Evolutionary conservation across 2,797 vertebrate genomes (phyloP).

Genomic region (Euphonia xanthogaster): DNA sequence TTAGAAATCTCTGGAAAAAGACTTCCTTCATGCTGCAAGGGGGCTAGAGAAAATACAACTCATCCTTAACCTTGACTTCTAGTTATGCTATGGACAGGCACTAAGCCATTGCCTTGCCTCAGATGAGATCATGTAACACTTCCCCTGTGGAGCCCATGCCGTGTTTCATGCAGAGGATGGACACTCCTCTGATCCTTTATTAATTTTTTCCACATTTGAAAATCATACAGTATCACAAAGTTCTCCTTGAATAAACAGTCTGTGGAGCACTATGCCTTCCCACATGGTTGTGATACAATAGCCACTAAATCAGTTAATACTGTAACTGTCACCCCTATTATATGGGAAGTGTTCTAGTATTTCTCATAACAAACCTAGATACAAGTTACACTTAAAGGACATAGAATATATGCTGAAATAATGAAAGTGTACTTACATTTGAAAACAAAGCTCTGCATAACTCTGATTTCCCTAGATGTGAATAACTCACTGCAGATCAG

Average conservation of each 20-base stretch:
- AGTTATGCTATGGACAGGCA: neutral
- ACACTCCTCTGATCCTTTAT: neutral
- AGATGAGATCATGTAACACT: rapidly evolving
- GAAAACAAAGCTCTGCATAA: neutral
- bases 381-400: neutral
- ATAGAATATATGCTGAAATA: neutral
- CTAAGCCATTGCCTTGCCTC: neutral
- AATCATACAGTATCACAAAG: neutral
- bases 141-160: neutral
- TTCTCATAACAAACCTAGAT: neutral
- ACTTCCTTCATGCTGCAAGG: neutral
- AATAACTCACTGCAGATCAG: neutral
- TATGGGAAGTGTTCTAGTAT: neutral
- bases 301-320: neutral
- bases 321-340: neutral
- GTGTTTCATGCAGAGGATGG: neutral
- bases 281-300: neutral
- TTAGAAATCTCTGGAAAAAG: neutral
- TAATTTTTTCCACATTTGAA: neutral
- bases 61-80: neutral
- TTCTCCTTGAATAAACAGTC: neutral
- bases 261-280: neutral
- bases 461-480: neutral
- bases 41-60: neutral
- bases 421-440: neutral